A percentile compares a stretch with the other conserved stretches of the same genome.
Evolutionary conservation across 2,113 vertebrate genomes (phyloP).

Genomic region (Eira barbara): DNA sequence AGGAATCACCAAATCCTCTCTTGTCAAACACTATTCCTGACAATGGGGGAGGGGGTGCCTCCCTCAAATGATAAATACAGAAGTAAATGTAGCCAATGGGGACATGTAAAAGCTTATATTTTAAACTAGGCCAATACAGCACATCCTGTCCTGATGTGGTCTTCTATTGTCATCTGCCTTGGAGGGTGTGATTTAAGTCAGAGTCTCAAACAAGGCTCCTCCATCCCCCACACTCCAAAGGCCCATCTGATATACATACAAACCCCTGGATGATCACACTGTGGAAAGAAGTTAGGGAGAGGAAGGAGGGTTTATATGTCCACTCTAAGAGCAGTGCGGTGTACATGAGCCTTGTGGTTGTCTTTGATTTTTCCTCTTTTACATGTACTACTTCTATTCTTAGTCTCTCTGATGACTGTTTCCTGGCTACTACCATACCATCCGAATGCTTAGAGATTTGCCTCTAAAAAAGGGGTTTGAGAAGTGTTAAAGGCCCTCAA

Average conservation of each 20-base stretch:
- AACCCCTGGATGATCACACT: background rate
- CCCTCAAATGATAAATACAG: background rate
- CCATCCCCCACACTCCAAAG: rapidly evolving
- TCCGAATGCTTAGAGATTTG: background rate
- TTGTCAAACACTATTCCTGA: background rate
- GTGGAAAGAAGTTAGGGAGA: background rate
- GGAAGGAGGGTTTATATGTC: background rate
- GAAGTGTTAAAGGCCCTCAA: background rate
- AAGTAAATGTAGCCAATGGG: background rate
- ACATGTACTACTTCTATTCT: background rate
- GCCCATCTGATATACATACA: background rate
- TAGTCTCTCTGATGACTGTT: background rate
- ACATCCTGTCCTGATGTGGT: background rate
- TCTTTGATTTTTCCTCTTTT: background rate
- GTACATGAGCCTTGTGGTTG: background rate
- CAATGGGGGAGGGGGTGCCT: too few relatives aligned
- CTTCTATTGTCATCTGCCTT: background rate
- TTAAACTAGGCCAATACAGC: background rate
- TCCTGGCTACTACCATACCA: background rate
- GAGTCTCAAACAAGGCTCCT: background rate
- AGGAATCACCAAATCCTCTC: background rate
- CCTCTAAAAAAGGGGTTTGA: background rate
- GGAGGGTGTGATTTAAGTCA: background rate
- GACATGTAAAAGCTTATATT: background rate
- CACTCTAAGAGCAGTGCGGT: background rate